Base-by-base conservation (phyloP, 53 echinoderm and acorn worm genomes). In the Actinopyga echinites region DNA sequence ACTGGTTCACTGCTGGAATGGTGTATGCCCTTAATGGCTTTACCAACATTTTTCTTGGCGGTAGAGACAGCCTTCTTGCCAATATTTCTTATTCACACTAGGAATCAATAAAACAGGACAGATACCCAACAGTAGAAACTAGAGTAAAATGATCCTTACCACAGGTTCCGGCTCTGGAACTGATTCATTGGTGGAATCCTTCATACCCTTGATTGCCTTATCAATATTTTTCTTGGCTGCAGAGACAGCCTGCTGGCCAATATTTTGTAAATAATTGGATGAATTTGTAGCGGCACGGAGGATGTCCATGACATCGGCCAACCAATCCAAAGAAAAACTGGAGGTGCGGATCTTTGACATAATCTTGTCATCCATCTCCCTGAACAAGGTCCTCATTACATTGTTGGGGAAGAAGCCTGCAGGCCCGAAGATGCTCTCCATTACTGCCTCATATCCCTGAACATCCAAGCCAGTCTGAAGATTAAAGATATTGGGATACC, bases 391-490 rank as follows among this genome's bases (percentile, higher is more conserved):
- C 32, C 69, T 52, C 24, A 95, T 82, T 31, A 87, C 80, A 79
- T 91, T 85, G 73, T 90, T 93, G 5, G 97, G 97, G 87, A 92
- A 94, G 92, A 85, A 90, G 24, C 97, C 97, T 60, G 87, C 89
- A 26, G 97, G 97, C 0, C 97, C 97, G 82, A 96, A 96, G 67
- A 96, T 53, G 35, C 91, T 92, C 81, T 96, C 97, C 9, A 96
- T 36, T 15, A 89, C 86, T 9, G 88, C 85, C 82, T 96, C 97
- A 82, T 92, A 92, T n/a, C 97, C 97, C 56, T 94, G 88, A 83
- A 96, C 86, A 59, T 96, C 97, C 84, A 92, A 63, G 58, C 93
- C 97, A 78, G 94, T 83, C 97, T 96, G 66, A 75, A n/a, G 60
- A 80, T 13, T 49, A 49, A 49, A 49, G 17, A 10, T 15, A 49